These are phyloP conservation scores for Selenia dentaria DNA, from an alignment of 2,888 invertebrate species.

Conservation along the genomic window DNA sequence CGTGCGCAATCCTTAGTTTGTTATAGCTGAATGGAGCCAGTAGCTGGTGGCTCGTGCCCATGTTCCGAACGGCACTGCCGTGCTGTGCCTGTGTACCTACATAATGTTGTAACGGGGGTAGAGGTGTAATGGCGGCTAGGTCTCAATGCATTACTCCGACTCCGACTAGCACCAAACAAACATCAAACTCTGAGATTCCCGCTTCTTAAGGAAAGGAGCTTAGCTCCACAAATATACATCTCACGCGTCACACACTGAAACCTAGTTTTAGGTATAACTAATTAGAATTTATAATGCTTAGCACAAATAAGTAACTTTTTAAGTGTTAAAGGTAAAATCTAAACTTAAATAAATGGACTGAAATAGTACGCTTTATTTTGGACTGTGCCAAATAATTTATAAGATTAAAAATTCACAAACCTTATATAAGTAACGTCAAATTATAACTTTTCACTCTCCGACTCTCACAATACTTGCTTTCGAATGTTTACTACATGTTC, in stretches of 20 bases:
- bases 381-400: background rate
- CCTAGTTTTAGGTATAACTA: background rate
- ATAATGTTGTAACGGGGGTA: too few relatives aligned
- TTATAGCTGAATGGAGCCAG: too few relatives aligned
- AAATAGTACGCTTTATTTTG: background rate
- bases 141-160: slow-evolving; percentile 1
- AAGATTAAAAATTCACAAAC: background rate
- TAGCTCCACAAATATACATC: slow-evolving; percentile 1
- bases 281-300: slow-evolving; percentile 7
- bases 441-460: too few relatives aligned
- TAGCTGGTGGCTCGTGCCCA: too few relatives aligned
- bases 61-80: too few relatives aligned
- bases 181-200: slow-evolving; percentile 4
- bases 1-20: too few relatives aligned
- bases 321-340: background rate
- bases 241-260: slow-evolving; percentile 3
- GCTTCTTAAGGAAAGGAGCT: slow-evolving; percentile 6
- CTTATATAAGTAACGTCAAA: too few relatives aligned
- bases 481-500: too few relatives aligned
- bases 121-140: too few relatives aligned
- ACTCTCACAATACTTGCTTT: too few relatives aligned
- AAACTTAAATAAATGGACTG: background rate
- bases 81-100: too few relatives aligned
- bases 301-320: slow-evolving; percentile 2
- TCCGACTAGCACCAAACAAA: slow-evolving; percentile 8